phyloP scores from a whole-genome alignment of 2,888 invertebrate genomes.

The Salticus scenicus region DNA sequence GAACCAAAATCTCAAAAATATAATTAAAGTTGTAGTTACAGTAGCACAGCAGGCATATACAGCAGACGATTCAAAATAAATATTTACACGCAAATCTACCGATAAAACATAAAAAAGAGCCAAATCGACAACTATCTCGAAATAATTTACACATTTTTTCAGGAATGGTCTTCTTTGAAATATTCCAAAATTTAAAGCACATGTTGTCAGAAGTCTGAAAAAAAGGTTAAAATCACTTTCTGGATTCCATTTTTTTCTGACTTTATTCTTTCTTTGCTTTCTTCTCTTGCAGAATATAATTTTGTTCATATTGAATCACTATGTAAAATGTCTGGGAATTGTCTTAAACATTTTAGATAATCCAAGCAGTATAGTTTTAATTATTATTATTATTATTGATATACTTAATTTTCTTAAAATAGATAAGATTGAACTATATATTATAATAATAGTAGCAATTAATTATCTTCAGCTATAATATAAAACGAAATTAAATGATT shows the following conservation, averaged over 20 bases:
- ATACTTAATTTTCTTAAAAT: no score
- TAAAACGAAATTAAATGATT: no score
- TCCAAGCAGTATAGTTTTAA: no score
- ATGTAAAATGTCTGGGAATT: no score
- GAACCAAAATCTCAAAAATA: not conserved
- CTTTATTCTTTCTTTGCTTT: not conserved
- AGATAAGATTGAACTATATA: no score
- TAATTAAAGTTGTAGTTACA: not conserved
- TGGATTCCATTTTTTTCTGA: not conserved
- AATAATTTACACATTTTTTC: not conserved
- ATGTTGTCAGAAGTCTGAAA: not conserved
- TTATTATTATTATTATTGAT: no score
- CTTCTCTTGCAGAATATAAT: not conserved
- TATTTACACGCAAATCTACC: not conserved
- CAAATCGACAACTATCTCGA: not conserved
- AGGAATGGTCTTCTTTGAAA: not conserved
- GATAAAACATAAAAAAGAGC: not conserved
- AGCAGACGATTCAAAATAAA: not conserved
- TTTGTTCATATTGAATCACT: not conserved
- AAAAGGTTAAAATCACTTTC: not conserved
- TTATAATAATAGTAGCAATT: no score
- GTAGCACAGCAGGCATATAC: not conserved
- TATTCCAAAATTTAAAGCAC: not conserved
- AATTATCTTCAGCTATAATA: no score
- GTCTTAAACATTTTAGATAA: no score